phyloP scores from a whole-genome alignment of 2,888 invertebrate species.

The Epsilonema sp. region DNA sequence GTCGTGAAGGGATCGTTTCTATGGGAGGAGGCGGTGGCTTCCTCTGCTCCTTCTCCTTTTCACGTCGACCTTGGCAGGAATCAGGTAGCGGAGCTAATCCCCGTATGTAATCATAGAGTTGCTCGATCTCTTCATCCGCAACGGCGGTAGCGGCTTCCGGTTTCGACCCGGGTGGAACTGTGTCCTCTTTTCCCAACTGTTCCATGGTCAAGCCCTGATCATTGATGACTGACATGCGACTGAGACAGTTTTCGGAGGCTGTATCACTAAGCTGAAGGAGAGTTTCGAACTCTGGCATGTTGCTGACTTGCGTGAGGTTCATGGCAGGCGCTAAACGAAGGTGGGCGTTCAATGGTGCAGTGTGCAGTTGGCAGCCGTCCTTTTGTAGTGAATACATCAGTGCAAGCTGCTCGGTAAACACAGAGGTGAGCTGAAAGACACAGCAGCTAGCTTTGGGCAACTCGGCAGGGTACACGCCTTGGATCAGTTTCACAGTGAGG shows the following conservation, averaged over 20 bases:
- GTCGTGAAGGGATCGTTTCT: slow-evolving; percentile 57
- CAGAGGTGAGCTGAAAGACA: slow-evolving; percentile 53
- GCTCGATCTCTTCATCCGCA: slow-evolving; percentile 85
- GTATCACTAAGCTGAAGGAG: background rate
- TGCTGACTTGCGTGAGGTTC: slow-evolving; percentile 49
- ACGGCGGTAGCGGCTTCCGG: slow-evolving; percentile 31
- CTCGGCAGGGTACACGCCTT: slow-evolving; percentile 53
- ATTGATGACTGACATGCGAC: background rate
- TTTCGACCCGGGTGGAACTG: too few species aligned
- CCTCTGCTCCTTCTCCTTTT: slow-evolving; percentile 33
- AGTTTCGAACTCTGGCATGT: slow-evolving; percentile 8
- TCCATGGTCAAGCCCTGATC: background rate
- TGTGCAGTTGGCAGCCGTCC: slow-evolving; percentile 48
- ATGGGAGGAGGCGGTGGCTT: slow-evolving; percentile 78
- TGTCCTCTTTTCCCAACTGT: too few species aligned
- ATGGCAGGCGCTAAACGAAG: slow-evolving; percentile 44
- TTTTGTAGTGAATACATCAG: slow-evolving; percentile 63
- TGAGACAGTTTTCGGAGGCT: background rate
- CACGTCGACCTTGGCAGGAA: slow-evolving; percentile 17
- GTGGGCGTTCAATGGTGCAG: slow-evolving; percentile 63
- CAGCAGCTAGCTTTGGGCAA: slow-evolving; percentile 9
- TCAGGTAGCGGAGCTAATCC: slow-evolving; percentile 67
- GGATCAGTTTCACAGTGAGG: slow-evolving; percentile 69
- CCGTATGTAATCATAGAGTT: slow-evolving; percentile 82
- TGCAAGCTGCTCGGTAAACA: slow-evolving; percentile 46